Conservation (phyloP, 1,140 invertebrate species). For the Listronotus oregonensis region DNA sequence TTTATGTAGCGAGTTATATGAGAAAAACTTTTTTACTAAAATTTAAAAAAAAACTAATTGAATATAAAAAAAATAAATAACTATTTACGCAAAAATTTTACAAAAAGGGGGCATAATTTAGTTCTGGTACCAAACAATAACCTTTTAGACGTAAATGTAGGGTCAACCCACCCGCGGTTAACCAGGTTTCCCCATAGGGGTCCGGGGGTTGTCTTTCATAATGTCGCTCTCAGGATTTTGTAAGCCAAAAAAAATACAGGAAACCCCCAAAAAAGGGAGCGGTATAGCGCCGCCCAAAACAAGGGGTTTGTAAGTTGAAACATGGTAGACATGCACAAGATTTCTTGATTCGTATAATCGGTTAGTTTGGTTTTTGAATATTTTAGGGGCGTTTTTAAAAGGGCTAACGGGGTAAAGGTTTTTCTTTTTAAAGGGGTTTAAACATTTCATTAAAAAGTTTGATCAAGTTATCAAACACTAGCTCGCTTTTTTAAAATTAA, state of each 20-base stretch:
- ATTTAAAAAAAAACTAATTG: too few species aligned
- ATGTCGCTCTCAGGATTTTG: constrained; percentile 95
- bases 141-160: constrained; percentile 31
- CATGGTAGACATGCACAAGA: constrained; percentile 40
- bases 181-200: constrained; percentile 93
- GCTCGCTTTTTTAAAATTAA: too few species aligned
- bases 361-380: constrained; percentile 41
- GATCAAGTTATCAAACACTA: too few species aligned
- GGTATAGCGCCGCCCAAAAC: constrained; percentile 55
- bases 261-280: constrained; percentile 66
- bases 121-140: constrained; percentile 23
- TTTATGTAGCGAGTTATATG: too few species aligned
- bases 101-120: constrained; percentile 5
- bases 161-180: constrained; percentile 78
- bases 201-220: constrained; percentile 95
- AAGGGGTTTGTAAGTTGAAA: constrained; percentile 59
- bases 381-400: constrained; percentile 38
- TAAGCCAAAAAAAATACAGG: constrained; percentile 96
- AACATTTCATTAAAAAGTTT: too few species aligned
- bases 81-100: neutral
- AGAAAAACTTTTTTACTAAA: too few species aligned
- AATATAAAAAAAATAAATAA: neutral
- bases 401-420: neutral
- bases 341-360: constrained; percentile 22
- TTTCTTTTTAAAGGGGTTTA: neutral